Conservation (phyloP, 1,140 invertebrate genomes). For the Steinernema khuongi region DNA sequence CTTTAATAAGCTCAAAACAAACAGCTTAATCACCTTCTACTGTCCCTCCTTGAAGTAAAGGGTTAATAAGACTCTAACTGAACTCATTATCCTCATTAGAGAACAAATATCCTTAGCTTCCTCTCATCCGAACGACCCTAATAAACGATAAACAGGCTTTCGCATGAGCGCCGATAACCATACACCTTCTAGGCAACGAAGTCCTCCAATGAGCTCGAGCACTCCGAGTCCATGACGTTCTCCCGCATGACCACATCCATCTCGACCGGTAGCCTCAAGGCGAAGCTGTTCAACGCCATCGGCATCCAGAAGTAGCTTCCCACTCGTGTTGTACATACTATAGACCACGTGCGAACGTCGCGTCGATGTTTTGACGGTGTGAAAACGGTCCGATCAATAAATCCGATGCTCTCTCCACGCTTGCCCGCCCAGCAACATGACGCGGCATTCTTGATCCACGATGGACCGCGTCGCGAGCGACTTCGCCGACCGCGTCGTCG, state of each 20-base stretch:
- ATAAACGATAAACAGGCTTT: neutral
- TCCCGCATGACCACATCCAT: neutral
- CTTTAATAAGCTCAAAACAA: too few relatives aligned
- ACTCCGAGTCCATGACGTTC: neutral
- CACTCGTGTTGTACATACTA: neutral
- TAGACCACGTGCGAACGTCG: neutral
- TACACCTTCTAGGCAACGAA: too few relatives aligned
- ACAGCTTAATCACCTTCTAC: too few relatives aligned
- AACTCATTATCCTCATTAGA: too few relatives aligned
- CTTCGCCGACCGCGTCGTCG: neutral
- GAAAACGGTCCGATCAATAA: too few relatives aligned
- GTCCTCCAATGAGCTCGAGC: too few relatives aligned
- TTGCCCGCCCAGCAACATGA: neutral
- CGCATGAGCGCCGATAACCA: neutral
- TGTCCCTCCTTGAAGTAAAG: too few relatives aligned
- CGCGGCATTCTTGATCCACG: too few relatives aligned
- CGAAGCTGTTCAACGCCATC: neutral
- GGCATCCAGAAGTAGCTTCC: neutral
- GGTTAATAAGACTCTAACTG: too few relatives aligned
- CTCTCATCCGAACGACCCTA: too few relatives aligned
- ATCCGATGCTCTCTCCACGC: neutral
- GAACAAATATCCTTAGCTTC: too few relatives aligned
- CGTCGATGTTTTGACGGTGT: neutral
- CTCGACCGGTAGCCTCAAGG: neutral
- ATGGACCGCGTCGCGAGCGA: neutral